Base-by-base conservation (phyloP, 1,140 invertebrate species). In the Meloidogyne chitwoodi region DNA sequence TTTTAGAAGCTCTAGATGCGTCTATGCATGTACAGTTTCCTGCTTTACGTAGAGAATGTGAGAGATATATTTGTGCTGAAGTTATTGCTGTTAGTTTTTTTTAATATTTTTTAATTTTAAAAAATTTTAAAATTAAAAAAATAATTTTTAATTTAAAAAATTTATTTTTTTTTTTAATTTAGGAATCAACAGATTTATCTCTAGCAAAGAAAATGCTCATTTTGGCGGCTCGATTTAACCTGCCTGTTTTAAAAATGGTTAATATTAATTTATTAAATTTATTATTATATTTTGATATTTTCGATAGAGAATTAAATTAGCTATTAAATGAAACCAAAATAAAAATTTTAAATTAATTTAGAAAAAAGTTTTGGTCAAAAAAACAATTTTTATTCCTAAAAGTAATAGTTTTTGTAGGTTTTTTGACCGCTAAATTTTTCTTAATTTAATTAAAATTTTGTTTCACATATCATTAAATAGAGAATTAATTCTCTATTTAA, bases 161-260 rank as follows among this genome's bases (percentile, higher is more conserved):
- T 69, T 65, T 2, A 26, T 38, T 75, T 44, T 19, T 31, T 22
- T 0, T 16, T 69, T 38, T 8, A 14, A 14, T 44, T 81, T 81
- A 31, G 80, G 80, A 81, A 56, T 79, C 70, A 24, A 77, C 81
- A 4, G 81, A 81, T 34, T 24, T 71, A 16, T 48, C 64, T 22
- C 79, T 81, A 44, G 77, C 83, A 1, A 81, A 81, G 68, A 81
- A 81, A 64, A 83, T 78, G 75, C 77, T 81, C 5, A 14, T 81
- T 29, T 56, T 81, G 10, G 80, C 80, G 44, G 80, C 83, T 44
- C 69, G 80, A 10, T 81, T 82, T 65, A 66, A 76, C 14, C 62
- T 81, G 14, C 29, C 77, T 22, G 77, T 81, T 5, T 29, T 81
- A 11, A 81, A 81, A 38, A 81, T 81, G 80, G 80, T 81, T 0